Evolutionary conservation across 2,888 invertebrate genomes (phyloP), one percentile per base, ranked within the genome.

Genomic region (Tupiocoris notatus): DNA sequence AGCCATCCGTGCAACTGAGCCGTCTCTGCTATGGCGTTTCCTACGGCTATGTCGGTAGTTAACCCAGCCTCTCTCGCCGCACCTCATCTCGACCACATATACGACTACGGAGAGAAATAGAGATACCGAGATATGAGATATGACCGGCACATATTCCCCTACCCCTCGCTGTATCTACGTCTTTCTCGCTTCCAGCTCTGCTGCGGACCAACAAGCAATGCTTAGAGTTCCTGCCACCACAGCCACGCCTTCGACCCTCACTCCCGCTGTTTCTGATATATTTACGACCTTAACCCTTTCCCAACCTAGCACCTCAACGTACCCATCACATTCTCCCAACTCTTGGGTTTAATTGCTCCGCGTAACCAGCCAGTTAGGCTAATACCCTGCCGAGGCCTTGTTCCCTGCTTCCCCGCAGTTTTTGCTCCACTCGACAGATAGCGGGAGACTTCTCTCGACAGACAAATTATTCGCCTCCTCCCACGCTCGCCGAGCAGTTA

Each of bases 351-450:
- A 67, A 67, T 67, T 67, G 67, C 67, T 56, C 56, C 23, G 22
- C 67, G 67, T 67, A 67, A 67, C 56, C 56, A 67, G 67, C 67
- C 67, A 67, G 67, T 67, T 67, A 67, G 67, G 67, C 56, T 67
- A 67, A 67, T 67, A 67, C 67, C 67, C 22, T 21, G 56, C 54
- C 56, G 56, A 16, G 20, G 57, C 56, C 12, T 22, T 22, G n/a
- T n/a, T n/a, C n/a, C n/a, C n/a, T n/a, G n/a, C n/a, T n/a, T n/a
- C n/a, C n/a, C 56, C 57, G 25, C 16, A 65, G 39, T 39, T 23
- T n/a, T 23, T 63, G 16, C 2, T 1, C 63, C 2, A 17, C 39
- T 39, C 39, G 39, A 39, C 39, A 39, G 39, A 39, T 39, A 39
- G 39, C 39, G 39, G 39, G 39, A 39, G 39, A 39, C 39, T 39